These are phyloP conservation scores for Halcyon badia DNA, from an alignment of 2,797 vertebrate genomes.

Conservation along the genomic window DNA sequence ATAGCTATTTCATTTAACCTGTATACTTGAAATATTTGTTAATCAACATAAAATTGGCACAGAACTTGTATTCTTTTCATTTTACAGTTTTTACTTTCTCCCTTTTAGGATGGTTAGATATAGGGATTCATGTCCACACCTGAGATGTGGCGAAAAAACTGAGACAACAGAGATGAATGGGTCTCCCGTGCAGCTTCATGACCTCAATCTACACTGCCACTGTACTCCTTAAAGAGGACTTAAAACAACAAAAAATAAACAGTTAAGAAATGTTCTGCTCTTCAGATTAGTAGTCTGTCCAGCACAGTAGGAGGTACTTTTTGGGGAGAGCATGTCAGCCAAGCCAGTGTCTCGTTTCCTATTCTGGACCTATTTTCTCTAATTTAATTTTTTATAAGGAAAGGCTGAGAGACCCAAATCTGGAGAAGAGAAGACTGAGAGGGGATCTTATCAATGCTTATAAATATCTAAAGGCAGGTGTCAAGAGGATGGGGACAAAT, in stretches of 20 bases:
- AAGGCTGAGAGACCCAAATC: too few relatives aligned
- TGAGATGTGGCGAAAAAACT: background rate
- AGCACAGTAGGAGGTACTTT: background rate
- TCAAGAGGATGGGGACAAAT: too few relatives aligned
- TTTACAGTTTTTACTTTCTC: background rate
- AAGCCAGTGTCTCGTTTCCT: background rate
- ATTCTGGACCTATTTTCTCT: background rate
- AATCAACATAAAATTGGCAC: background rate
- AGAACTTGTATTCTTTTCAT: background rate
- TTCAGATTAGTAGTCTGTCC: background rate
- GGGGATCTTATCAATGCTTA: too few relatives aligned
- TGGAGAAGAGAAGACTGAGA: too few relatives aligned
- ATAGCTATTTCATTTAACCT: background rate
- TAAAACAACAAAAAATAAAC: background rate
- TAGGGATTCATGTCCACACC: background rate
- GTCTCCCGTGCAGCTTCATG: background rate
- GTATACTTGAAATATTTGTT: background rate
- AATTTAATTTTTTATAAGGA: too few relatives aligned
- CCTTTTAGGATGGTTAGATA: background rate
- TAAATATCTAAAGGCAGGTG: too few relatives aligned
- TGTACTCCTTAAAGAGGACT: background rate
- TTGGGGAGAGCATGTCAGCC: accelerated
- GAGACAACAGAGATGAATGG: accelerated
- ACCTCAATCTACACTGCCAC: background rate
- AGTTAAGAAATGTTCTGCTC: background rate